Conservation (phyloP, 2,888 invertebrate genomes). For the Drosophila tanythrix region DNA sequence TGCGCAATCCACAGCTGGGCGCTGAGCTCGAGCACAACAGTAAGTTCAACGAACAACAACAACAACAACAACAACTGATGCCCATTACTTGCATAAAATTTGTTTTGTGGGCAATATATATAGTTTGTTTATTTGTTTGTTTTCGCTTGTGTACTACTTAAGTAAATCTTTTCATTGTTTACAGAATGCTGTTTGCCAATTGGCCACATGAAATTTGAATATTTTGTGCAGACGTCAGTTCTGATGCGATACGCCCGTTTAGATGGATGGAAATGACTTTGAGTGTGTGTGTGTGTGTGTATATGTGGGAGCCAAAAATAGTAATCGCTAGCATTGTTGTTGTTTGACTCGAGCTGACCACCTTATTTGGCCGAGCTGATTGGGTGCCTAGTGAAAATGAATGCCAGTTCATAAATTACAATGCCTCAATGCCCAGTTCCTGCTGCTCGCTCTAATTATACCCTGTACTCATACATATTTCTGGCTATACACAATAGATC, state of each 20-base stretch:
- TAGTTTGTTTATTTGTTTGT: constrained; percentile 23
- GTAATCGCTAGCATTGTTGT: constrained; percentile 9
- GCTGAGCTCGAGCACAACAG: constrained; percentile 7
- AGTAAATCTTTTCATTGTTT: constrained; percentile 43
- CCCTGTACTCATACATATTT: background rate
- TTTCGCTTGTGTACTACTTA: constrained; percentile 18
- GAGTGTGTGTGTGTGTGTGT: constrained; percentile 10
- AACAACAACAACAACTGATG: background rate
- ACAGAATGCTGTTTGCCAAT: constrained; percentile 48
- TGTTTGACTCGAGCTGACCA: constrained; percentile 18
- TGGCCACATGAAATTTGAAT: constrained; percentile 31
- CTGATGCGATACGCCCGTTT: constrained; percentile 9
- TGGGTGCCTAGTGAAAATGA: constrained; percentile 55
- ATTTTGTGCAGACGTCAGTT: constrained; percentile 27
- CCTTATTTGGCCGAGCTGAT: constrained; percentile 40
- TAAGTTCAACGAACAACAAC: constrained; percentile 15
- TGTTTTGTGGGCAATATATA: constrained; percentile 6
- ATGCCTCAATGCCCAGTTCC: constrained; percentile 26
- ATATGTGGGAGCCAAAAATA: constrained; percentile 21
- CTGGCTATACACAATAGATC: background rate
- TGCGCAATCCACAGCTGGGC: constrained; percentile 41
- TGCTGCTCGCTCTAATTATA: constrained; percentile 10
- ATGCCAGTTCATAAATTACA: constrained; percentile 59
- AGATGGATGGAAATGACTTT: constrained; percentile 23
- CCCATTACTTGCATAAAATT: constrained; percentile 23